Conservation (phyloP, 2,113 vertebrate species). For the Microtus ochrogaster region DNA sequence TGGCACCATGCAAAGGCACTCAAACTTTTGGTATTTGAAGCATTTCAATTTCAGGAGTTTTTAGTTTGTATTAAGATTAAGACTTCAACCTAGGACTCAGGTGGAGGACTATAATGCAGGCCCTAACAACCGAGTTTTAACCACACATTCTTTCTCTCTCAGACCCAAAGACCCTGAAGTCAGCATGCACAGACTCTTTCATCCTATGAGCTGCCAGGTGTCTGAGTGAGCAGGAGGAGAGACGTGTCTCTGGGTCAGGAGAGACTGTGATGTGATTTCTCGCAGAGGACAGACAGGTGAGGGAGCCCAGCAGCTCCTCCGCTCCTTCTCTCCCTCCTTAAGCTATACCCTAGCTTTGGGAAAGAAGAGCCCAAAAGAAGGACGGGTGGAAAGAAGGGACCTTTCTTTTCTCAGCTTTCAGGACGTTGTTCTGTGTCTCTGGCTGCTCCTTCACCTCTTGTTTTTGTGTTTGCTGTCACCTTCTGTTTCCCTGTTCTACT, state of each 20-base stretch:
- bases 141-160: background rate
- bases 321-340: background rate
- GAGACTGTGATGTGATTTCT: background rate
- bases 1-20: background rate
- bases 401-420: background rate
- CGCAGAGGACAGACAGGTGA: background rate
- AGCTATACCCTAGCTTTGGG: background rate
- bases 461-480: background rate
- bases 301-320: too few relatives aligned
- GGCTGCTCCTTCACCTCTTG: background rate
- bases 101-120: background rate
- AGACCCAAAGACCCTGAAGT: background rate
- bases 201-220: background rate
- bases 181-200: background rate
- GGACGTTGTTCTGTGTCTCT: background rate
- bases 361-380: background rate
- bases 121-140: background rate
- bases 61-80: background rate
- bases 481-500: background rate
- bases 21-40: background rate
- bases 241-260: background rate
- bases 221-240: background rate
- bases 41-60: background rate
- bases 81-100: background rate
- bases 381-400: too few relatives aligned